phyloP scores from a whole-genome alignment of 2,888 invertebrate genomes.

The Pollenia griseotomentosa region DNA sequence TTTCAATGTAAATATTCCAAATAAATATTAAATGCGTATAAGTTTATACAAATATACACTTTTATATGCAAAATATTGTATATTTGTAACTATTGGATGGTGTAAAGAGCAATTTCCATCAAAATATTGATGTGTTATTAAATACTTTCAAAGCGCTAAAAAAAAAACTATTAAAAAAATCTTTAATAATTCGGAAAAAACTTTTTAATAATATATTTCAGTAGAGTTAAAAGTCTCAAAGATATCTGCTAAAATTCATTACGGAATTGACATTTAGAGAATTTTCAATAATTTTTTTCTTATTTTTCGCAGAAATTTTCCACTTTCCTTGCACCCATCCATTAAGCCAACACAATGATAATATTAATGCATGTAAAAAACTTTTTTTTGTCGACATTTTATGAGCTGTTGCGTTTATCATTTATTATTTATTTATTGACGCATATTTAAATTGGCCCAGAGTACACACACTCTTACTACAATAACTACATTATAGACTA shows the following conservation, averaged over 20 bases:
- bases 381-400: conserved; percentile 3
- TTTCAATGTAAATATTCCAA: conserved; percentile 30
- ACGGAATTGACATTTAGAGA: too few species aligned
- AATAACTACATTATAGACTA: background rate
- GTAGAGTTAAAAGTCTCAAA: too few species aligned
- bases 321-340: background rate
- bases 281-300: too few species aligned
- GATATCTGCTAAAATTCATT: too few species aligned
- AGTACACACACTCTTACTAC: background rate
- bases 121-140: background rate
- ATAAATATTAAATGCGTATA: conserved; percentile 34
- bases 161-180: too few species aligned
- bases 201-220: too few species aligned
- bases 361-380: conserved; percentile 33
- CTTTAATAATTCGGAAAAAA: too few species aligned
- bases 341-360: background rate
- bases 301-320: too few species aligned
- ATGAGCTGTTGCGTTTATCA: conserved; percentile 64
- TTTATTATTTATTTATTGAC: conserved; percentile 65
- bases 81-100: background rate
- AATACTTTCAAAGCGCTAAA: too few species aligned
- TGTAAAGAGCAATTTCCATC: background rate
- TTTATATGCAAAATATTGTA: conserved; percentile 3
- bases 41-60: conserved; percentile 25
- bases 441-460: conserved; percentile 58